phyloP scores from a whole-genome alignment of 2,797 vertebrate species.

The Zalophus californianus region DNA sequence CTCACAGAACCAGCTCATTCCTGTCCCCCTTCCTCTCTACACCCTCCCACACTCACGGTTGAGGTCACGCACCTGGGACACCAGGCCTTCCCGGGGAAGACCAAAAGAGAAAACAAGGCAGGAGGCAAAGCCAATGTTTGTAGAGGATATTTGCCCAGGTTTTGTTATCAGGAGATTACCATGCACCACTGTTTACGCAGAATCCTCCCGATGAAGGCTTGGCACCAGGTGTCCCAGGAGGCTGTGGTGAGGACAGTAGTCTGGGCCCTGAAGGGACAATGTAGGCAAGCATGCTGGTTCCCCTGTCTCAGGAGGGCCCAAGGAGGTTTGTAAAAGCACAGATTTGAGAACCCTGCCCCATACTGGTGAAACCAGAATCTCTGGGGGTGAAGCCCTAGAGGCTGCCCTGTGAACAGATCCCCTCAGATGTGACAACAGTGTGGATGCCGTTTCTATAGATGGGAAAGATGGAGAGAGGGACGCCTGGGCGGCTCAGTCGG shows the following conservation, averaged over 20 bases:
- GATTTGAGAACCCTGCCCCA: not conserved
- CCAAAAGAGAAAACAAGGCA: not conserved
- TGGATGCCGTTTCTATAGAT: not conserved
- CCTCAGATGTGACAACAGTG: not conserved
- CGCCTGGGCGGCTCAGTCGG: too few species aligned
- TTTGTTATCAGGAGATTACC: conserved; percentile 31
- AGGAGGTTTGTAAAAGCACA: not conserved
- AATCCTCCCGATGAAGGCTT: conserved; percentile 17
- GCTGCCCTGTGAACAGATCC: not conserved
- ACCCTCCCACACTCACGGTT: too few species aligned
- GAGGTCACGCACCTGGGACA: not conserved
- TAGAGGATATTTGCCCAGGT: conserved; percentile 45
- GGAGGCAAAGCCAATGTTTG: not conserved
- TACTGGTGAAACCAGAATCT: not conserved
- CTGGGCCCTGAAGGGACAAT: not conserved
- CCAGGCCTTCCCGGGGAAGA: not conserved
- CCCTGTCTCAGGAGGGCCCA: not conserved
- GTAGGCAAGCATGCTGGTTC: not conserved
- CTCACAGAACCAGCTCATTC: not conserved
- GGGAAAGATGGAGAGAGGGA: not conserved
- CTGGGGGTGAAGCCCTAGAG: not conserved
- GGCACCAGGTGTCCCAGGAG: not conserved
- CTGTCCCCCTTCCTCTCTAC: not conserved
- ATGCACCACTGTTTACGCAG: not conserved
- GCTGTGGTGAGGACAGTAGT: not conserved